phyloP scores from a whole-genome alignment of 2,888 invertebrate species.

The Ormyrus thymus region DNA sequence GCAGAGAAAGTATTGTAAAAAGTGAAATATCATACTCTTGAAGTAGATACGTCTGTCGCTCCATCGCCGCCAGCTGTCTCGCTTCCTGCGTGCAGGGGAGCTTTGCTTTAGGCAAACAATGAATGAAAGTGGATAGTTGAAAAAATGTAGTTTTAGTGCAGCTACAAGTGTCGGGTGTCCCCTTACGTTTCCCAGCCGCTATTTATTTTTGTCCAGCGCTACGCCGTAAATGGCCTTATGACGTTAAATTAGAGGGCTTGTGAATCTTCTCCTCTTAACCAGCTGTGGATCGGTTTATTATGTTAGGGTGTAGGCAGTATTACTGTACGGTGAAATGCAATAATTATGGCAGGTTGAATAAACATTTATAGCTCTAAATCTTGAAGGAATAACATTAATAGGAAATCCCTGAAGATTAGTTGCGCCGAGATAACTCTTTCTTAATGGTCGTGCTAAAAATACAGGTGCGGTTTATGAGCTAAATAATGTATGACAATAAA shows the following conservation, averaged over 20 bases:
- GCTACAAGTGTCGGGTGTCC: slow-evolving; percentile 12
- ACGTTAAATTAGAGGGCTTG: background rate
- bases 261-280: background rate
- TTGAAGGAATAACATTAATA: background rate
- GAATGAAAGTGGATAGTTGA: slow-evolving; percentile 32
- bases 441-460: no score
- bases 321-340: background rate
- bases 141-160: slow-evolving; percentile 23
- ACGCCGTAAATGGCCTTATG: slow-evolving; percentile 19
- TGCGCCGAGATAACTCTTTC: no score
- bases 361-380: slow-evolving; percentile 1
- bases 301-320: slow-evolving; percentile 11
- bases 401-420: background rate
- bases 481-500: no score
- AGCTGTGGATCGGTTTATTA: background rate
- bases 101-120: slow-evolving; percentile 36
- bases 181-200: slow-evolving; percentile 3
- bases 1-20: no score
- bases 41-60: slow-evolving; percentile 6
- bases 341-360: background rate
- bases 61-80: slow-evolving; percentile 27
- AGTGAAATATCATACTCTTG: background rate
- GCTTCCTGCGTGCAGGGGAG: slow-evolving; percentile 3
- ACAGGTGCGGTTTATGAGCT: no score
- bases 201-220: slow-evolving; percentile 5